Conservation (phyloP, 2,888 invertebrate species). For the Zaprionus lineosus region DNA sequence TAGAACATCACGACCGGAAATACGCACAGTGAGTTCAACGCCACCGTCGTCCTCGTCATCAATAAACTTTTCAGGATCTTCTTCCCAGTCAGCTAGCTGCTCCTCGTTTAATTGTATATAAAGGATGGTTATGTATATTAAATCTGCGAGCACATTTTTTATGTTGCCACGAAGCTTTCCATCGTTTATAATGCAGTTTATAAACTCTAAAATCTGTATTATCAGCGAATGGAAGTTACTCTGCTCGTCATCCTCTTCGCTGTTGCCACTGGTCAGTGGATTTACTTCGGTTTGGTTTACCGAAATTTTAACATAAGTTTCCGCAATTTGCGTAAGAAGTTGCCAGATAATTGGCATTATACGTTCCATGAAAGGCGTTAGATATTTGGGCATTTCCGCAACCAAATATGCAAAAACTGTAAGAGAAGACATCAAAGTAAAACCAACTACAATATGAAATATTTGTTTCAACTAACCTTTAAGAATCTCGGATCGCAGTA, state of each 20-base stretch:
- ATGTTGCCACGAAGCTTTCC: constrained; percentile 85
- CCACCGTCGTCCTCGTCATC: constrained; percentile 87
- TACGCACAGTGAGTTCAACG: constrained; percentile 86
- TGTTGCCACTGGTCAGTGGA: constrained; percentile 84
- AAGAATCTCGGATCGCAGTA: constrained; percentile 86
- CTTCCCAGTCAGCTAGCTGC: constrained; percentile 86
- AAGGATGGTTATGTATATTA: constrained; percentile 87
- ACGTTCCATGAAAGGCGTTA: constrained; percentile 85
- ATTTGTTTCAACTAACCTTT: constrained; percentile 81
- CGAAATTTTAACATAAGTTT: constrained; percentile 86
- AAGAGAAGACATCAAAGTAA: too few relatives aligned
- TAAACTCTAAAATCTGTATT: constrained; percentile 87
- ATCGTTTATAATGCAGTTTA: constrained; percentile 85
- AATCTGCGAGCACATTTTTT: constrained; percentile 85
- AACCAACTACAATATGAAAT: neutral
- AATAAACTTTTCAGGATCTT: constrained; percentile 87
- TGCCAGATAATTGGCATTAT: constrained; percentile 88
- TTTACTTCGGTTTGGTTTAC: constrained; percentile 85
- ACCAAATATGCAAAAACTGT: constrained; percentile 85
- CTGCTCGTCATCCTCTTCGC: constrained; percentile 86
- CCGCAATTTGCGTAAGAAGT: constrained; percentile 87
- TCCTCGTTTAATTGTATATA: constrained; percentile 89
- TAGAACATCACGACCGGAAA: constrained; percentile 87
- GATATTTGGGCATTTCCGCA: constrained; percentile 85
- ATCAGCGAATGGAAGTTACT: constrained; percentile 87